phyloP scores from a whole-genome alignment of 2,797 vertebrate genomes.

The Erpetoichthys calabaricus region DNA sequence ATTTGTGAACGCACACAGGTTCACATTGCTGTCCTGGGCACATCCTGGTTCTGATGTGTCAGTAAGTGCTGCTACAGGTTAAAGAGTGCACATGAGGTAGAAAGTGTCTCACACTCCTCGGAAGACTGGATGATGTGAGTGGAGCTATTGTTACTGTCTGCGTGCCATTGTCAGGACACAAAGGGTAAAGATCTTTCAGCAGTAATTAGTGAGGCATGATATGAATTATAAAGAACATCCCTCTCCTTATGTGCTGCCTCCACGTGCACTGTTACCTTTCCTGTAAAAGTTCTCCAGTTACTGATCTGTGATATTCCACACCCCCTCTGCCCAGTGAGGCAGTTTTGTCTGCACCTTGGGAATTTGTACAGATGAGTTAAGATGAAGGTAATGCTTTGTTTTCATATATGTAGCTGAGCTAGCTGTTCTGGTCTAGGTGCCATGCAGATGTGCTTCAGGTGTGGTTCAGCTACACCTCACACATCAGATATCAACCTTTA shows the following conservation, averaged over 20 bases:
- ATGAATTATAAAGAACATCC: conserved; percentile 25
- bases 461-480: too few species aligned
- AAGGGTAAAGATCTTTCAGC: conserved; percentile 14
- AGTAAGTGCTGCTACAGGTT: conserved; percentile 4
- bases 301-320: conserved; percentile 4
- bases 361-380: too few species aligned
- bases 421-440: too few species aligned
- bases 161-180: conserved; percentile 18
- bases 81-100: not conserved
- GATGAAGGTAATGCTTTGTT: too few species aligned
- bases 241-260: conserved; percentile 7
- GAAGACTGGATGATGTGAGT: not conserved
- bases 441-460: too few species aligned
- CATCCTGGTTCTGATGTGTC: conserved; percentile 2
- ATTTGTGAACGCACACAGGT: too few species aligned
- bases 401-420: too few species aligned
- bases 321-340: conserved; percentile 1
- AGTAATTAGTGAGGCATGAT: conserved; percentile 22
- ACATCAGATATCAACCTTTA: too few species aligned
- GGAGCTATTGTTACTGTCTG: conserved; percentile 6
- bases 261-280: conserved; percentile 7
- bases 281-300: conserved; percentile 13
- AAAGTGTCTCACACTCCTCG: conserved; percentile 16
- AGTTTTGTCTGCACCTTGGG: too few species aligned
- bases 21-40: too few species aligned